Evolutionary conservation across 2,113 vertebrate genomes (phyloP).

Genomic region (Rafetus swinhoei): DNA sequence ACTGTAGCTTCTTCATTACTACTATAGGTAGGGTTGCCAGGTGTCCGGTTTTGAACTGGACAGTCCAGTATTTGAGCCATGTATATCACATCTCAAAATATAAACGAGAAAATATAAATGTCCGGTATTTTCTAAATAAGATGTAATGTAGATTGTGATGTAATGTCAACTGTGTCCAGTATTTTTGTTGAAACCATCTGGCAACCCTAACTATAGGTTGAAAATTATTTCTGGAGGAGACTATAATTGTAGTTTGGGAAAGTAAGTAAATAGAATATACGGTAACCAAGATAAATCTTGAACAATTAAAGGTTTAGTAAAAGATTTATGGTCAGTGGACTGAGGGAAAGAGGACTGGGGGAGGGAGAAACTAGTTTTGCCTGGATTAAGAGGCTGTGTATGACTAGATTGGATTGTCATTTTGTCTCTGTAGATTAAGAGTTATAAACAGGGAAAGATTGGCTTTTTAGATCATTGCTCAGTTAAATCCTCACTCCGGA

Average conservation of each 20-base stretch:
- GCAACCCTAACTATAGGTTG: background rate
- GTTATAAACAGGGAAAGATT: background rate
- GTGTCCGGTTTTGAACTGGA: too few species aligned
- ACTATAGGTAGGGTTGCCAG: background rate
- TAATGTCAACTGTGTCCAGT: too few species aligned
- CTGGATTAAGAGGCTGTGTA: background rate
- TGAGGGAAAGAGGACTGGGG: background rate
- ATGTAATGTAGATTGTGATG: too few species aligned
- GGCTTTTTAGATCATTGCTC: background rate
- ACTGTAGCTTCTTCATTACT: background rate
- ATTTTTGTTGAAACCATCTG: too few species aligned
- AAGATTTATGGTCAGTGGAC: background rate
- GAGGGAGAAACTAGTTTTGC: background rate
- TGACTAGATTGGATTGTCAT: background rate
- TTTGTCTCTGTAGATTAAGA: background rate
- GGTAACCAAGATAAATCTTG: background rate
- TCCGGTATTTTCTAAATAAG: too few species aligned
- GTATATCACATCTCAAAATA: too few species aligned
- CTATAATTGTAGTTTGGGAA: background rate
- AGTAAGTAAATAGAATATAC: background rate
- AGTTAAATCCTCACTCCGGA: background rate
- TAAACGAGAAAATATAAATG: too few species aligned
- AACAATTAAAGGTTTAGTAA: background rate
- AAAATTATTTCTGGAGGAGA: conserved; percentile 20
- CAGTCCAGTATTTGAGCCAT: too few species aligned